phyloP scores from a whole-genome alignment of 2,888 invertebrate species.

The Acanthosepion lycidas region DNA sequence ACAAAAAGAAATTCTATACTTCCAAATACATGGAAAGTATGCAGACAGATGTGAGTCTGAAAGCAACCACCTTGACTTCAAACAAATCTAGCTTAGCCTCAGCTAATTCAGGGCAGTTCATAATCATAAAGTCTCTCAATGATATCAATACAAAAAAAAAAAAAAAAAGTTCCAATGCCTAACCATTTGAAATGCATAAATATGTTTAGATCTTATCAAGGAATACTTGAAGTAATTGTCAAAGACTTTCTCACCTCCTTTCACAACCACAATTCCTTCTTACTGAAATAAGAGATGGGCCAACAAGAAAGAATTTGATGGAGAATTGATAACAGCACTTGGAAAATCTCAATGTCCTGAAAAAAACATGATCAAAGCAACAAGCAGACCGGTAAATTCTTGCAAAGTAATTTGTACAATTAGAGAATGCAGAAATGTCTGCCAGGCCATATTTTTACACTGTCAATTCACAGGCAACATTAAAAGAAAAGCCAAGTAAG shows the following conservation, averaged over 20 bases:
- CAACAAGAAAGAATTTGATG: conserved; percentile 10
- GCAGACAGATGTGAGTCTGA: not conserved
- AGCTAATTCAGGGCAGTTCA: not conserved
- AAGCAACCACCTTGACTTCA: not conserved
- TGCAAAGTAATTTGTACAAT: conserved; percentile 17
- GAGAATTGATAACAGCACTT: not conserved
- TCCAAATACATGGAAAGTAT: not conserved
- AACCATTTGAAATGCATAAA: not conserved
- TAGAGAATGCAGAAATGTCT: not conserved
- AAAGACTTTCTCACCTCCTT: not conserved
- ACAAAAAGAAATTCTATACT: not conserved
- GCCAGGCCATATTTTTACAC: not conserved
- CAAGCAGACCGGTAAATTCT: not conserved
- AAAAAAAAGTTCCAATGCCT: not conserved
- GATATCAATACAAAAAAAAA: not conserved
- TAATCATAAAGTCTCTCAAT: not conserved
- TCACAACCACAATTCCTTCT: not conserved
- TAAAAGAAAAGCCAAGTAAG: not conserved
- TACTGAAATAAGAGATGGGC: not conserved
- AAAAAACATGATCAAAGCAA: not conserved
- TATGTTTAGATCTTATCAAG: not conserved
- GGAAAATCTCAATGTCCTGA: not conserved
- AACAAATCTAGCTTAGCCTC: not conserved
- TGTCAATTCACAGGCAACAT: not conserved
- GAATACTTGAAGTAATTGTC: not conserved